Evolutionary conservation across 2,113 vertebrate genomes (phyloP).

Genomic region (Cinclus mexicanus): DNA sequence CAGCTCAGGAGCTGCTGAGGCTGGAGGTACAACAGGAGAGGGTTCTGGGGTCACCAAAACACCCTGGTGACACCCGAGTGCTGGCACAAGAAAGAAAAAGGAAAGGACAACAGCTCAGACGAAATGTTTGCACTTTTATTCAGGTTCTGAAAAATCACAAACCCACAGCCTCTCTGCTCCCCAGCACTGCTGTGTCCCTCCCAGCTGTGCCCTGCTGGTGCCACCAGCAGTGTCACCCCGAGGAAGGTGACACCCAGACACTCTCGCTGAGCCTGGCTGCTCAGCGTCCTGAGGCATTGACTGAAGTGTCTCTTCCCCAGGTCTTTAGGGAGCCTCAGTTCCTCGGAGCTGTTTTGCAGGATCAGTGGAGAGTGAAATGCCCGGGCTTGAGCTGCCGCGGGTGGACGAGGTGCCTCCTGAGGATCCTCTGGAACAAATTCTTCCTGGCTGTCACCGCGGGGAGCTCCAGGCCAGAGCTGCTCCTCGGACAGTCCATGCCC

Average conservation of each 20-base stretch:
- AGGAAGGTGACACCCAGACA: neutral
- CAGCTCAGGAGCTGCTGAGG: neutral
- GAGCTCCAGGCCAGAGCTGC: neutral
- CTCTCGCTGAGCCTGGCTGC: neutral
- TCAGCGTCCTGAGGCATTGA: neutral
- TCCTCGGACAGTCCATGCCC: neutral
- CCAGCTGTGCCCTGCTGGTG: neutral
- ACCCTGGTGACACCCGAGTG: neutral
- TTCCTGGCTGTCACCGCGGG: neutral
- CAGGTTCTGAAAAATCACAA: neutral
- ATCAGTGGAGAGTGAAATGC: neutral
- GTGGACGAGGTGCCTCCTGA: slow-evolving; percentile 14
- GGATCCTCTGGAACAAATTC: slow-evolving; percentile 13
- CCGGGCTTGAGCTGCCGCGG: neutral
- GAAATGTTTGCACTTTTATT: neutral
- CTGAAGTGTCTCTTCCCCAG: neutral
- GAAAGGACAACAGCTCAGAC: neutral
- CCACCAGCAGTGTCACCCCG: neutral
- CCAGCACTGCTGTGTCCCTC: neutral
- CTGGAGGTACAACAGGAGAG: neutral
- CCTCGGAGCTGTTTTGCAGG: neutral
- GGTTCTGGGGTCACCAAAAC: neutral
- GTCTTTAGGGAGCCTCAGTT: neutral
- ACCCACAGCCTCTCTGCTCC: neutral
- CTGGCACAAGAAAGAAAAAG: neutral